Conservation (phyloP, 2,888 invertebrate genomes). For the Perithous albicinctus region DNA sequence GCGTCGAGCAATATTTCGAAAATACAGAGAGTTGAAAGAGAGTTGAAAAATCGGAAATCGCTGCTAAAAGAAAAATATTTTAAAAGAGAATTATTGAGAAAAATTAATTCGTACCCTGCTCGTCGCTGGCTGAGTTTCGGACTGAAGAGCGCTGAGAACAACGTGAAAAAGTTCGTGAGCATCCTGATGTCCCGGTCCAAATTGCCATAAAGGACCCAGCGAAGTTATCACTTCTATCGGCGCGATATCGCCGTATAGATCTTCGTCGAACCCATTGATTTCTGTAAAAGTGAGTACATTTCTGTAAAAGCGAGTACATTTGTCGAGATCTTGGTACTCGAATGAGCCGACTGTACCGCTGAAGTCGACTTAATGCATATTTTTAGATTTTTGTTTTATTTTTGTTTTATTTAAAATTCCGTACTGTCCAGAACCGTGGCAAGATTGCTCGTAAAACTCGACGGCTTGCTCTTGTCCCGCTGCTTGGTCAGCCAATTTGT, state of each 20-base stretch:
- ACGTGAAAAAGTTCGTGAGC: slow-evolving; percentile 97
- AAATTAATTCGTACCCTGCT: slow-evolving; percentile 85
- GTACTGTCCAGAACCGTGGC: slow-evolving; percentile 91
- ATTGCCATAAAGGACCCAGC: slow-evolving; percentile 92
- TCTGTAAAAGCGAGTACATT: too few species aligned
- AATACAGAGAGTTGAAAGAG: too few species aligned
- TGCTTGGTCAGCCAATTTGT: slow-evolving; percentile 91
- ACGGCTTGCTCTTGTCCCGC: slow-evolving; percentile 88
- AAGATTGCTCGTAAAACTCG: slow-evolving; percentile 91
- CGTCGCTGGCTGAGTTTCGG: slow-evolving; percentile 89
- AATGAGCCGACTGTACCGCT: too few species aligned
- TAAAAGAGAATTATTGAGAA: not conserved
- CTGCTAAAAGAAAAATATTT: slow-evolving; percentile 37
- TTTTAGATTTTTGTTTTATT: not conserved
- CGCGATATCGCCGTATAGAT: slow-evolving; percentile 80
- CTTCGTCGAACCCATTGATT: slow-evolving; percentile 81
- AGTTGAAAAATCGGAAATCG: too few species aligned
- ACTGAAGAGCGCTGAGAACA: slow-evolving; percentile 94
- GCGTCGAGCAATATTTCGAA: too few species aligned
- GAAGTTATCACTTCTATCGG: slow-evolving; percentile 86
- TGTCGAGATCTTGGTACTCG: too few species aligned
- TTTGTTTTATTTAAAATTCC: too few species aligned
- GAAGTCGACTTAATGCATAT: too few species aligned
- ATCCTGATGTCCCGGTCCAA: slow-evolving; percentile 96
- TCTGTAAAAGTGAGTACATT: slow-evolving; percentile 69